These are phyloP conservation scores for Falco biarmicus DNA, from an alignment of 2,797 vertebrate species.

Conservation along the genomic window DNA sequence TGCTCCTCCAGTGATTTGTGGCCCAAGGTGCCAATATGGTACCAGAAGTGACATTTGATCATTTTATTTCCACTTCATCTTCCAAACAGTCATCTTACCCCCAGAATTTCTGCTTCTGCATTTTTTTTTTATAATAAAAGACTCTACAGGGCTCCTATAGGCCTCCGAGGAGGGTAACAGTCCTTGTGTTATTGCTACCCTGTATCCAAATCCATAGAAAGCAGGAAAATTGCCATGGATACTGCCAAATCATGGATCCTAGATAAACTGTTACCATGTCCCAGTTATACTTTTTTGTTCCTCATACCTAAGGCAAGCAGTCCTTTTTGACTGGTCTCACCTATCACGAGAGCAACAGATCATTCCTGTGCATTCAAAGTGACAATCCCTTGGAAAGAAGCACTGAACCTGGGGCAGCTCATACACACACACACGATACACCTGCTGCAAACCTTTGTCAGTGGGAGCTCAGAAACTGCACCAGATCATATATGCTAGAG, in stretches of 20 bases:
- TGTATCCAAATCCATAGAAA: background rate
- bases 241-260: background rate
- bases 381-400: background rate
- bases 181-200: background rate
- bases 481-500: background rate
- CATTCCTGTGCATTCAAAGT: background rate
- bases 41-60: background rate
- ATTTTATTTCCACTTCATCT: background rate
- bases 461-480: background rate
- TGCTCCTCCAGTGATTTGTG: background rate
- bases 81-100: background rate
- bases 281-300: background rate
- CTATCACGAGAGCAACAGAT: background rate
- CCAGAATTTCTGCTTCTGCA: background rate
- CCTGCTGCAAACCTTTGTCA: background rate
- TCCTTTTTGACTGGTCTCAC: background rate
- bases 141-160: background rate
- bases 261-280: background rate
- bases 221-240: background rate
- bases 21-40: background rate
- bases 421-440: fast-evolving
- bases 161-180: background rate
- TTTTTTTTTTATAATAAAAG: background rate
- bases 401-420: background rate
- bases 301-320: background rate